Evolutionary conservation across 2,888 invertebrate species (phyloP).

Genomic region (Cremastinae sp.): DNA sequence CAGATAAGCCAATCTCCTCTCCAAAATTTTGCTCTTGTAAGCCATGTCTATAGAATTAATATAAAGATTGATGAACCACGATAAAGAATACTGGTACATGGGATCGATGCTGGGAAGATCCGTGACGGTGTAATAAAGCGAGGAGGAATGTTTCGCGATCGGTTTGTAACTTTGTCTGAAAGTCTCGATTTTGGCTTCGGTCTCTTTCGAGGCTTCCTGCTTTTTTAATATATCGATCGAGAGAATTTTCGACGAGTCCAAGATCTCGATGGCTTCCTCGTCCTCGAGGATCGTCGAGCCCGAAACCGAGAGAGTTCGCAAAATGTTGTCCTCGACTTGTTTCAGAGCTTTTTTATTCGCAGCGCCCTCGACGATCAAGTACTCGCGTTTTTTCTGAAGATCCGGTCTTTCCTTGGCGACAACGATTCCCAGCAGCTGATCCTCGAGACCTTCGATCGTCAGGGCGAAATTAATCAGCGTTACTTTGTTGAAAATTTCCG

Average conservation of each 20-base stretch:
- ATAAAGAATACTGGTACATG: conserved; percentile 93
- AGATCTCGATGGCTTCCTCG: conserved; percentile 92
- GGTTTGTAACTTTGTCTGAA: conserved; percentile 89
- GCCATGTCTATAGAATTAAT: conserved; percentile 89
- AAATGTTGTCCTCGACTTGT: conserved; percentile 92
- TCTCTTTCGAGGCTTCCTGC: conserved; percentile 89
- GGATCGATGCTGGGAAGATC: conserved; percentile 92
- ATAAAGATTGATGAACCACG: conserved; percentile 93
- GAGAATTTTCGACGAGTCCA: conserved; percentile 92
- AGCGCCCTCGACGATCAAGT: conserved; percentile 89
- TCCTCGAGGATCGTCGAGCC: conserved; percentile 96
- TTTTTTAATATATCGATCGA: conserved; percentile 92
- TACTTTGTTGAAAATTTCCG: conserved; percentile 92
- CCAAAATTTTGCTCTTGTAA: conserved; percentile 87
- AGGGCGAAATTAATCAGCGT: conserved; percentile 92
- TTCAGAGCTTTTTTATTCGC: conserved; percentile 90
- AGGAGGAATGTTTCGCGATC: conserved; percentile 90
- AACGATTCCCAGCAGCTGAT: conserved; percentile 91
- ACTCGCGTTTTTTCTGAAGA: conserved; percentile 90
- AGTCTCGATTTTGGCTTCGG: conserved; percentile 88
- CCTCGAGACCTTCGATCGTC: conserved; percentile 90
- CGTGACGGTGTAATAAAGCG: conserved; percentile 91
- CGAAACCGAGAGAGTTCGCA: conserved; percentile 90
- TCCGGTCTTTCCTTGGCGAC: conserved; percentile 93
- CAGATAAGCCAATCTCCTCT: conserved; percentile 86